Evolutionary conservation across 2,888 invertebrate genomes (phyloP), one percentile per base, ranked within the genome.

Genomic region (Diarsia brunnea): DNA sequence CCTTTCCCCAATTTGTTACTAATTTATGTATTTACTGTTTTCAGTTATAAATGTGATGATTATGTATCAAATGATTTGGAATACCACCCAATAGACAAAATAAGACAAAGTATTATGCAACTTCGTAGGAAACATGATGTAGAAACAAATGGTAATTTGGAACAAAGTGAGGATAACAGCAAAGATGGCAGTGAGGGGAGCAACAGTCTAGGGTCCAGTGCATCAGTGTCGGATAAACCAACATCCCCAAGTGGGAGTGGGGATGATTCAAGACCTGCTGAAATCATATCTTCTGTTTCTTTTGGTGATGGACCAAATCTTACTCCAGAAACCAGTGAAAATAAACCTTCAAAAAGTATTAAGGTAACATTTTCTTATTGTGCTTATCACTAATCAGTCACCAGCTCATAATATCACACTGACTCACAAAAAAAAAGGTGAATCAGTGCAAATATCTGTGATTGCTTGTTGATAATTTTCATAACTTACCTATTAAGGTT

Each of bases 31-130:
- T 38, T 69, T n/a, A 61, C 67, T 73, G 58, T 76, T 97, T 97
- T 55, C 95, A 98, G 98, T 94, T 98, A 98, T 92, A 97, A 97
- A 92, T 98, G 98, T 96, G 98, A 98, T 94, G 98, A 98, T 89
- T 98, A 98, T 96, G 97, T 98, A 71, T 97, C 97, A 87, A 98
- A 98, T 94, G 98, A 98, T 91, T 97, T 97, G 60, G 95, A 97
- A 84, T 94, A 96, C 85, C 95, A 96, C 63, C 94, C 93, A 84
- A 96, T 97, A 91, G 96, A 97, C 88, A 97, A 97, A 93, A 94
- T 97, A 89, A 96, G 97, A 63, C 96, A 96, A 91, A 93, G 92
- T 90, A 92, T 97, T 86, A 96, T 94, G 89, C 89, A 91, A 88
- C 86, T 85, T 82, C 91, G 89, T 64, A 90, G 88, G 81, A 87